Conservation (phyloP, 1,140 invertebrate genomes). For the Zaprionus africanus region DNA sequence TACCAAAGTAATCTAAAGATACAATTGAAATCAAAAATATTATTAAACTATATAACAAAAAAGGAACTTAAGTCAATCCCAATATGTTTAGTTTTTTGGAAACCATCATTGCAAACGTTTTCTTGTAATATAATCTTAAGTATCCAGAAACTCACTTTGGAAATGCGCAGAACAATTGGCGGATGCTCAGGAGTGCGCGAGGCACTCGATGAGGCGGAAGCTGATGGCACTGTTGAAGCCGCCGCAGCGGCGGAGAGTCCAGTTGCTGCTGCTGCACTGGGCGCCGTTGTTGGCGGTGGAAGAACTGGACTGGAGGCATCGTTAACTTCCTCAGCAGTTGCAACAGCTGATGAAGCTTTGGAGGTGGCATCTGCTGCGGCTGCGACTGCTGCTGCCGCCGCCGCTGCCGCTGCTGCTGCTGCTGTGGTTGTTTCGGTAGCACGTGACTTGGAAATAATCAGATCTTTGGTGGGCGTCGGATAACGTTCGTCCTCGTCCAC, state of each 20-base stretch:
- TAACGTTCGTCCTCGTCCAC: constrained; percentile 79
- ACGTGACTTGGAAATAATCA: constrained; percentile 70
- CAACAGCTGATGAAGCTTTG: constrained; percentile 6
- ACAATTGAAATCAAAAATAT: too few relatives aligned
- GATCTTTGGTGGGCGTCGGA: constrained; percentile 83
- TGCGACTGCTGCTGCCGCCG: constrained; percentile 14
- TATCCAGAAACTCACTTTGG: constrained; percentile 83
- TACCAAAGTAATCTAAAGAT: too few relatives aligned
- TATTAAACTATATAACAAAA: too few relatives aligned
- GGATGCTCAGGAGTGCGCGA: constrained; percentile 84
- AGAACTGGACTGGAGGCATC: constrained; percentile 39
- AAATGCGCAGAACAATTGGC: constrained; percentile 87
- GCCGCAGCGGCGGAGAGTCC: constrained; percentile 35
- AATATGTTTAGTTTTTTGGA: too few relatives aligned
- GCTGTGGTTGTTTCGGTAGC: constrained; percentile 1
- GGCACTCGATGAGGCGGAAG: constrained; percentile 59
- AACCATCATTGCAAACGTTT: neutral
- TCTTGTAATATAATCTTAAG: neutral
- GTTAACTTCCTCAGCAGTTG: constrained; percentile 12
- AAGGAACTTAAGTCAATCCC: too few relatives aligned
- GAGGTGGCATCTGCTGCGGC: constrained; percentile 2
- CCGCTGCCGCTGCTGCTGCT: constrained; percentile 20
- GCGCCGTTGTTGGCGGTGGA: constrained; percentile 62
- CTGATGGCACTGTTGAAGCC: constrained; percentile 25
- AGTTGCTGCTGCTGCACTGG: constrained; percentile 78